phyloP scores from a whole-genome alignment of 2,888 invertebrate species.

The Norana najaformis region DNA sequence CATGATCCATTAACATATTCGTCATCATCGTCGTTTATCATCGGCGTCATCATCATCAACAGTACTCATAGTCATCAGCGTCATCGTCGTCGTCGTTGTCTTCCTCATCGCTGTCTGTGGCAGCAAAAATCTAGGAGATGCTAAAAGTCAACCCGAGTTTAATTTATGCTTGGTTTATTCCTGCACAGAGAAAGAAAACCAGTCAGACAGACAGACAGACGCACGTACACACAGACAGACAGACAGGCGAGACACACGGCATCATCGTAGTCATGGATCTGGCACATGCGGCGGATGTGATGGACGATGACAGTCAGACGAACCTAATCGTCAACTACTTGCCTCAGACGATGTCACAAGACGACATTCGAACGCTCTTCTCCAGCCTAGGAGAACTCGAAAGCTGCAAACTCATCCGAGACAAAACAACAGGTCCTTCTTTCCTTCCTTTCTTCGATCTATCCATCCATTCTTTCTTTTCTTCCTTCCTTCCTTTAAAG shows the following conservation, averaged over 20 bases:
- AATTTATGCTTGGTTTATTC: background rate
- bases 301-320: conserved; percentile 66
- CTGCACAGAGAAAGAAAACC: background rate
- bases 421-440: conserved; percentile 84
- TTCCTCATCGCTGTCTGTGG: background rate
- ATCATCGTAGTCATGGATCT: background rate
- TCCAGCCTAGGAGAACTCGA: conserved; percentile 98
- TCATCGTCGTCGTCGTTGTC: background rate
- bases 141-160: no score
- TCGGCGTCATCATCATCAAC: background rate
- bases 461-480: background rate
- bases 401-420: conserved; percentile 97
- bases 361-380: conserved; percentile 95
- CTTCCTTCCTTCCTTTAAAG: background rate
- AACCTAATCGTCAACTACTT: conserved; percentile 99
- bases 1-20: background rate
- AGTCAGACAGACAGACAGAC: background rate
- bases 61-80: background rate
- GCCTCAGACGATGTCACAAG: conserved; percentile 99
- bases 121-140: background rate
- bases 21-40: background rate
- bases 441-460: no score
- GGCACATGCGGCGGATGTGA: conserved; percentile 41
- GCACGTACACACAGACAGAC: background rate
- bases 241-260: background rate